Evolutionary conservation across 2,888 invertebrate species (phyloP).

Genomic region (Drosophila basisetae): DNA sequence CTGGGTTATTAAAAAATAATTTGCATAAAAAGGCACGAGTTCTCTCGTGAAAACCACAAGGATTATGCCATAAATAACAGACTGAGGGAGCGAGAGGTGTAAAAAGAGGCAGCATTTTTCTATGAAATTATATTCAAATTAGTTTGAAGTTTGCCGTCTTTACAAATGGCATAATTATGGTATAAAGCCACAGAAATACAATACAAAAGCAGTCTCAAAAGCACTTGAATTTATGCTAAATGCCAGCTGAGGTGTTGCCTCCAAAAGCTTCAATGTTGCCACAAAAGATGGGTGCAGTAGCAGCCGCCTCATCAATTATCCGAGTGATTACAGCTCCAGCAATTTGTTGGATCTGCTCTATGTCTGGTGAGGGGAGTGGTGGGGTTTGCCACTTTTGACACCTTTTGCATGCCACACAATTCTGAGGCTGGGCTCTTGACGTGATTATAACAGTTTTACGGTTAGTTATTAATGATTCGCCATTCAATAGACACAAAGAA

Average conservation of each 20-base stretch:
- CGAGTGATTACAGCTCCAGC: conserved; percentile 70
- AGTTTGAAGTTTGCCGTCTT: conserved; percentile 72
- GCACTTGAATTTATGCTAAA: conserved; percentile 75
- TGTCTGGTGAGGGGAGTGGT: not conserved
- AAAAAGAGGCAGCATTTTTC: conserved; percentile 37
- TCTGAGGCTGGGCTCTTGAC: conserved; percentile 60
- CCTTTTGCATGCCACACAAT: conserved; percentile 56
- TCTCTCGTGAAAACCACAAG: conserved; percentile 57
- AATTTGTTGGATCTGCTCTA: conserved; percentile 70
- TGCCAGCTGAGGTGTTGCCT: conserved; percentile 42
- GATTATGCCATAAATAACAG: conserved; percentile 80
- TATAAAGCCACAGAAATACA: conserved; percentile 32
- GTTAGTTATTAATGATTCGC: conserved; percentile 71
- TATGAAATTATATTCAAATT: conserved; percentile 82
- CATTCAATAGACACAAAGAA: conserved; percentile 49
- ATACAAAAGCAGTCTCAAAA: conserved; percentile 28
- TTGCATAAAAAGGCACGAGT: conserved; percentile 81
- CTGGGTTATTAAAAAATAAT: conserved; percentile 82
- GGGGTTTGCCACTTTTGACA: conserved; percentile 61
- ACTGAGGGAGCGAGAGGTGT: not conserved
- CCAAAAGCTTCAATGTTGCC: conserved; percentile 19
- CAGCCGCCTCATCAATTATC: conserved; percentile 72
- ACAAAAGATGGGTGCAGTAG: conserved; percentile 59
- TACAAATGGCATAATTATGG: conserved; percentile 74
- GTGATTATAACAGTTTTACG: conserved; percentile 78